phyloP scores from a whole-genome alignment of 2,113 vertebrate genomes.

The human (Homo sapiens) region GRCh38 chr17:12316001-12316500 shows the following conservation, averaged over 20 bases:
- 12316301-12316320: neutral
- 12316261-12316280: neutral
- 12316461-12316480: neutral
- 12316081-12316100: slow-evolving; percentile 3
- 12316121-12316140: neutral
- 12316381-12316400: neutral
- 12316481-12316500: neutral
- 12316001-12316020: neutral
- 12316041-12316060: neutral
- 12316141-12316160: neutral
- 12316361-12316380: neutral
- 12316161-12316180: neutral
- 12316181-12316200: neutral
- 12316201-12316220: neutral
- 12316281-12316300: neutral
- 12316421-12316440: neutral
- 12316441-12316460: neutral
- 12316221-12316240: neutral
- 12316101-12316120: neutral
- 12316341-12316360: neutral
- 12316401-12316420: neutral
- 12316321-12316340: neutral
- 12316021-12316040: neutral
- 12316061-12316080: neutral
- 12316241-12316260: neutral